Evolutionary conservation across 2,797 vertebrate genomes (phyloP).

Genomic region (Apogon hyalosoma): DNA sequence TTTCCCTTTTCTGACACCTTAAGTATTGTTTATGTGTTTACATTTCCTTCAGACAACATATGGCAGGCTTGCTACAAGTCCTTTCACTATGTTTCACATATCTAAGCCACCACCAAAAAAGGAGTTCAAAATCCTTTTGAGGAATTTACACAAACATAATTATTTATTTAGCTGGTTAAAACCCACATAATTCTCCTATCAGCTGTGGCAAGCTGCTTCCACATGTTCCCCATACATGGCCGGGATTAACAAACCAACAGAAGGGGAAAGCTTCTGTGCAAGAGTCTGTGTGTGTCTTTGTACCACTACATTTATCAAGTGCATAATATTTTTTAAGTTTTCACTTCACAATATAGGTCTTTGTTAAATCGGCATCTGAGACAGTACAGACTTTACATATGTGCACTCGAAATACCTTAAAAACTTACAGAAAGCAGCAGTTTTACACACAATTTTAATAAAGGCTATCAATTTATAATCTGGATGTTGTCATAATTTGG

Average conservation of each 20-base stretch:
- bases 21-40: constrained; percentile 46
- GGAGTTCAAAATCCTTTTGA: constrained; percentile 81
- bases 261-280: constrained; percentile 41
- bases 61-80: constrained; percentile 51
- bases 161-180: constrained; percentile 86
- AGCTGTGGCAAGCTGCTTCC: constrained; percentile 80
- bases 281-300: constrained; percentile 9
- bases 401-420: neutral
- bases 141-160: constrained; percentile 84
- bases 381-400: neutral
- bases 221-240: constrained; percentile 78
- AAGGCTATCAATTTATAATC: neutral
- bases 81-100: constrained; percentile 61
- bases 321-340: constrained; percentile 1
- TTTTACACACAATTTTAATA: neutral
- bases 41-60: constrained; percentile 57
- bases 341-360: neutral
- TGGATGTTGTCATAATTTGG: neutral
- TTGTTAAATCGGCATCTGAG: constrained; percentile 15
- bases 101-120: constrained; percentile 72
- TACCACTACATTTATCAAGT: constrained; percentile 26
- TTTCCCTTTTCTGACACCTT: constrained; percentile 35
- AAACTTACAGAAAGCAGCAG: neutral
- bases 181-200: constrained; percentile 84
- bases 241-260: constrained; percentile 76